phyloP scores from a whole-genome alignment of 2,797 vertebrate genomes.

The Iguana delicatissima region DNA sequence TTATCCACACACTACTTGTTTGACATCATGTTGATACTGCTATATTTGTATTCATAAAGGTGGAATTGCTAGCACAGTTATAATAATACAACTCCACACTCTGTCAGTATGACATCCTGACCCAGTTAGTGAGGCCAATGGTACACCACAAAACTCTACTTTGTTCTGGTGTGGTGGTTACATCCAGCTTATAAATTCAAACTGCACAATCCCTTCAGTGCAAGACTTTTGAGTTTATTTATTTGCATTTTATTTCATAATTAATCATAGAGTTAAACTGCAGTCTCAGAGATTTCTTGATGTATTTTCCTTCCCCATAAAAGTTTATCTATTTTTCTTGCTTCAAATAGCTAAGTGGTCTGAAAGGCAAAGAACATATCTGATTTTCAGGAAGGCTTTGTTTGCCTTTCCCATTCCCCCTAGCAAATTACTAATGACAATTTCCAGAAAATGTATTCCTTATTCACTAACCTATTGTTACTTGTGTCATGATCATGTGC shows the following conservation, averaged over 20 bases:
- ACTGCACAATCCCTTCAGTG: neutral
- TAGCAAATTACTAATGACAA: slow-evolving; percentile 31
- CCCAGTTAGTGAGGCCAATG: neutral
- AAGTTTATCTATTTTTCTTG: slow-evolving; percentile 10
- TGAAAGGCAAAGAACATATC: neutral
- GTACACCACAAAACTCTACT: neutral
- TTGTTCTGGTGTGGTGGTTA: neutral
- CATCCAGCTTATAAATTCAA: neutral
- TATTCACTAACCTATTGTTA: slow-evolving; percentile 30
- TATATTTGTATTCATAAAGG: neutral
- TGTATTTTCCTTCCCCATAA: neutral
- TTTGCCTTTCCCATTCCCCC: slow-evolving; percentile 30
- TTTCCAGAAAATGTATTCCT: slow-evolving; percentile 30
- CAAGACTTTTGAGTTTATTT: neutral
- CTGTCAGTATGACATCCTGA: neutral
- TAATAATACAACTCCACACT: neutral
- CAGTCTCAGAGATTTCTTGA: neutral
- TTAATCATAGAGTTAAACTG: neutral
- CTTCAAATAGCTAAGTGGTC: slow-evolving; percentile 36
- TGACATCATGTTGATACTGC: neutral
- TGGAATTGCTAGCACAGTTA: neutral
- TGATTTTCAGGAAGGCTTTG: slow-evolving; percentile 51
- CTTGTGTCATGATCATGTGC: slow-evolving; percentile 43
- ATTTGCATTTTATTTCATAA: slow-evolving; percentile 29
- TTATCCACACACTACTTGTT: neutral